Percentiles rank a stretch among this genome's conserved stretches.
Conservation (phyloP, 2,888 invertebrate species). For the Coleophora deauratella region DNA sequence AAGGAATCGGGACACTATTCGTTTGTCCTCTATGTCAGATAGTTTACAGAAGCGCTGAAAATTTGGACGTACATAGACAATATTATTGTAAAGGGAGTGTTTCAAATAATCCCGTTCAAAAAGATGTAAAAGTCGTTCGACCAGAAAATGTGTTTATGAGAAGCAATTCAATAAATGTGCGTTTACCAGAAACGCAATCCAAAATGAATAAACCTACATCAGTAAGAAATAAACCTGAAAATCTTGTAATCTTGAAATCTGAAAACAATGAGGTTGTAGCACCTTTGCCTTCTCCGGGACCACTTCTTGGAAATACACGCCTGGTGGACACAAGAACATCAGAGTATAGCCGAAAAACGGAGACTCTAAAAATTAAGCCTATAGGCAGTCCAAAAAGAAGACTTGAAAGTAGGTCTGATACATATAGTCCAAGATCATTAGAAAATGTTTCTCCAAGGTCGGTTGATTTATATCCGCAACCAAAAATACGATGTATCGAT, state of each 20-base stretch:
- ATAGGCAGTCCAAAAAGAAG: conserved; percentile 57
- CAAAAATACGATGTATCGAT: conserved; percentile 68
- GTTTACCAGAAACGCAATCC: conserved; percentile 68
- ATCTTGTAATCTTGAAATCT: conserved; percentile 65
- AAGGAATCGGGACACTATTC: conserved; percentile 74
- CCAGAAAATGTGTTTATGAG: conserved; percentile 69
- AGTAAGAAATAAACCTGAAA: conserved; percentile 69
- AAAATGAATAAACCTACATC: conserved; percentile 51
- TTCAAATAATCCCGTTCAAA: conserved; percentile 36
- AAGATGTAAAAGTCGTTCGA: conserved; percentile 44
- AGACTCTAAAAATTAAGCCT: conserved; percentile 45
- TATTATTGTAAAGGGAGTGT: conserved; percentile 83
- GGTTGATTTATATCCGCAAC: conserved; percentile 55
- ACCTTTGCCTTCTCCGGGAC: conserved; percentile 87
- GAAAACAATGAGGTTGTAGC: conserved; percentile 68
- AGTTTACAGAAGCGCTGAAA: conserved; percentile 85
- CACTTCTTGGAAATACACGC: conserved; percentile 86
- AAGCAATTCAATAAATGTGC: conserved; percentile 75
- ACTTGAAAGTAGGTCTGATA: conserved; percentile 51
- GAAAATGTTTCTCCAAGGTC: conserved; percentile 60
- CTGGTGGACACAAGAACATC: conserved; percentile 77
- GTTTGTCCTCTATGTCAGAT: conserved; percentile 85
- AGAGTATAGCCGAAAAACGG: conserved; percentile 58
- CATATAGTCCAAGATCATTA: conserved; percentile 50
- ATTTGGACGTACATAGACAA: conserved; percentile 84